A percentile compares a stretch with the other conserved stretches of the same genome.
Conservation (phyloP, 2,888 invertebrate species). For the Coenonympha glycerion region DNA sequence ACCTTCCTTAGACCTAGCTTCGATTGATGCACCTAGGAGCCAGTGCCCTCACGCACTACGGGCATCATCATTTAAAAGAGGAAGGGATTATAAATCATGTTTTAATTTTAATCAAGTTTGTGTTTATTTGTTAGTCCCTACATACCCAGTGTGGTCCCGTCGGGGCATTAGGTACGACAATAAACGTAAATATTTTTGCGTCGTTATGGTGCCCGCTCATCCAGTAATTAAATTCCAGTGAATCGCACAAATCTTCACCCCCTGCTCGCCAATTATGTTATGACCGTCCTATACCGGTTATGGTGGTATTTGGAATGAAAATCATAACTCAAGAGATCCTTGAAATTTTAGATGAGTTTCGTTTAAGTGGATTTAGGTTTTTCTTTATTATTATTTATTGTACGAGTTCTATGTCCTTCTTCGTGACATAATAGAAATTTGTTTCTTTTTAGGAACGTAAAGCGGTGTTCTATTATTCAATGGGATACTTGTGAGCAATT, state of each 20-base stretch:
- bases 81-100: neutral
- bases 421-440: no score
- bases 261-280: slow-evolving; percentile 20
- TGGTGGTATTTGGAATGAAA: slow-evolving; percentile 14
- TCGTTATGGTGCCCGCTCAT: slow-evolving; percentile 60
- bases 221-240: slow-evolving; percentile 73
- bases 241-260: slow-evolving; percentile 63
- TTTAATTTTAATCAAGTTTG: slow-evolving; percentile 4
- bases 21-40: no score
- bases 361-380: slow-evolving; percentile 10
- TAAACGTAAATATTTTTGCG: slow-evolving; percentile 76
- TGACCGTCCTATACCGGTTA: slow-evolving; percentile 10
- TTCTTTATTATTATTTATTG: slow-evolving; percentile 8
- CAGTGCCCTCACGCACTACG: no score
- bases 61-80: no score
- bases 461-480: no score
- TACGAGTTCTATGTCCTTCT: no score
- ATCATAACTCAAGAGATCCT: slow-evolving; percentile 20
- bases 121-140: slow-evolving; percentile 5
- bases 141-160: slow-evolving; percentile 56
- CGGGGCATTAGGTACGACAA: slow-evolving; percentile 60
- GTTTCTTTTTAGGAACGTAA: no score
- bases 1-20: no score
- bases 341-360: slow-evolving; percentile 11
- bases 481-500: no score